These are phyloP conservation scores for Phlogophora meticulosa DNA, from an alignment of 2,888 invertebrate species.

Conservation along the genomic window DNA sequence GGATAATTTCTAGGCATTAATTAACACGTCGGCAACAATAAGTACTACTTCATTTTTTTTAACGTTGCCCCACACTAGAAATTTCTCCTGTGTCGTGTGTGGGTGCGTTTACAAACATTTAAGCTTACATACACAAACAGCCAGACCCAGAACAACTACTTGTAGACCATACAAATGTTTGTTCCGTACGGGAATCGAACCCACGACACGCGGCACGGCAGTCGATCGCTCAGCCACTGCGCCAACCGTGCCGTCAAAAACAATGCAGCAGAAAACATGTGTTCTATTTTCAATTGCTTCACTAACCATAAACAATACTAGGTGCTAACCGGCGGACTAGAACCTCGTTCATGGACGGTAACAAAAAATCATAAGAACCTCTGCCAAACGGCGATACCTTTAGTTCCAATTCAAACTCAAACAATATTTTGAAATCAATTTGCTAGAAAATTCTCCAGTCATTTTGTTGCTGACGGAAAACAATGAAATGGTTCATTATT, in stretches of 20 bases:
- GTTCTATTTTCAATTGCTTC: conserved; percentile 9
- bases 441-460: conserved; percentile 2
- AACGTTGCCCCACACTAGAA: too few species aligned
- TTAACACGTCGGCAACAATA: background rate
- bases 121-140: too few species aligned
- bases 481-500: conserved; percentile 18
- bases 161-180: too few species aligned
- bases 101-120: too few species aligned
- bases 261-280: background rate
- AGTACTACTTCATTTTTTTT: too few species aligned
- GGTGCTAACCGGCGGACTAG: background rate
- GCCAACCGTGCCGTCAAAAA: too few species aligned
- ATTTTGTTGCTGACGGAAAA: conserved; percentile 4
- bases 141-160: too few species aligned
- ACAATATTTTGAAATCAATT: conserved; percentile 40
- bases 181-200: too few species aligned
- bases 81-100: too few species aligned
- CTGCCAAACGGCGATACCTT: conserved; percentile 34
- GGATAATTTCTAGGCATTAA: background rate
- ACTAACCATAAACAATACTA: conserved; percentile 26
- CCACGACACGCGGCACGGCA: too few species aligned
- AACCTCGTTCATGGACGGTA: conserved; percentile 22
- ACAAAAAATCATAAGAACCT: conserved; percentile 22
- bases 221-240: too few species aligned
- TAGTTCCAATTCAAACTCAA: conserved; percentile 29